Evolutionary conservation across 2,888 invertebrate species (phyloP).

Genomic region (Arenicola marina): DNA sequence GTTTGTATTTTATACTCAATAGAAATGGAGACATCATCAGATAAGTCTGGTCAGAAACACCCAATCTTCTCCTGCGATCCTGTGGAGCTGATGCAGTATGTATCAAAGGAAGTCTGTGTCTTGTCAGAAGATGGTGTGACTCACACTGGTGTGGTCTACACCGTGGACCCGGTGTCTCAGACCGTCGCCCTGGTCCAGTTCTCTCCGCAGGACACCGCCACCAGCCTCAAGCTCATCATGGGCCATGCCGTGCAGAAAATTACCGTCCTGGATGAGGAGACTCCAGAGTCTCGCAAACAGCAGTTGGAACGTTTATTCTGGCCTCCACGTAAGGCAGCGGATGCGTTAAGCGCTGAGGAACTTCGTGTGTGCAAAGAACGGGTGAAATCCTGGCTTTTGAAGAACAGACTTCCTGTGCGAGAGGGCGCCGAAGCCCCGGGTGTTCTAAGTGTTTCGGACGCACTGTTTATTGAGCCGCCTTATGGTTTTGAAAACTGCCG

Average conservation of each 20-base stretch:
- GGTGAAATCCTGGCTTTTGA: conserved; percentile 52
- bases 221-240: conserved; percentile 40
- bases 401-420: conserved; percentile 54
- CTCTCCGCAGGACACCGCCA: not conserved
- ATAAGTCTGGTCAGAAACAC: conserved; percentile 30
- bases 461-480: conserved; percentile 52
- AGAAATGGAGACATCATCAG: conserved; percentile 3
- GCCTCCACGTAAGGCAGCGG: too few relatives aligned
- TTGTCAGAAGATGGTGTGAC: conserved; percentile 42
- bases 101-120: conserved; percentile 52
- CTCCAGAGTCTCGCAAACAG: conserved; percentile 6
- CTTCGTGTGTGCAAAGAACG: conserved; percentile 39
- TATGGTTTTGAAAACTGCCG: conserved; percentile 52
- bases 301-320: too few relatives aligned
- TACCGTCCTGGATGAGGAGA: conserved; percentile 39
- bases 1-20: too few relatives aligned
- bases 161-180: conserved; percentile 57
- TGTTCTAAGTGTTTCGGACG: conserved; percentile 48
- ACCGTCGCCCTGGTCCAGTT: conserved; percentile 47
- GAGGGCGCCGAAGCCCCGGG: conserved; percentile 40
- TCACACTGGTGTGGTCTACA: conserved; percentile 54
- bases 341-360: conserved; percentile 42
- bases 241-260: conserved; percentile 46
- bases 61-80: conserved; percentile 55
- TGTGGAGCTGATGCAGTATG: conserved; percentile 49